Conservation (phyloP, 2,797 vertebrate genomes). For the Sylvilagus floridanus region DNA sequence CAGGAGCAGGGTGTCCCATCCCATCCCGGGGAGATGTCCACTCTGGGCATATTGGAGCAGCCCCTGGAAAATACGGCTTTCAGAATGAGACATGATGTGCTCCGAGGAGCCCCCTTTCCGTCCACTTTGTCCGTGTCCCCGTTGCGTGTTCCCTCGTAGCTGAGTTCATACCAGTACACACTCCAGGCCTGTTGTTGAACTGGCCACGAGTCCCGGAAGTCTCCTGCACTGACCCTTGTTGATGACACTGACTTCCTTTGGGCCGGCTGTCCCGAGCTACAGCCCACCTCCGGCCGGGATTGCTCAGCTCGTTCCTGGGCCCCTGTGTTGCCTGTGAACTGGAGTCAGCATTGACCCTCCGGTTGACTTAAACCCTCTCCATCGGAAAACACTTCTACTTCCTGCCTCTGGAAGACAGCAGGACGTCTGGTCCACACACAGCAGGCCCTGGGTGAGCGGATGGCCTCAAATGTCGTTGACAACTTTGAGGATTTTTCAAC, state of each 20-base stretch:
- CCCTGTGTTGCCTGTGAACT: background rate
- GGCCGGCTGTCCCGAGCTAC: fast-evolving
- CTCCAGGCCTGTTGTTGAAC: fast-evolving
- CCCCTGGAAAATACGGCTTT: background rate
- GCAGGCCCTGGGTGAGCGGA: background rate
- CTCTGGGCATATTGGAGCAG: fast-evolving
- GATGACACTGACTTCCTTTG: background rate
- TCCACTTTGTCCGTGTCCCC: no score
- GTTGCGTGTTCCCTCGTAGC: no score
- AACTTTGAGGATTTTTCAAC: background rate
- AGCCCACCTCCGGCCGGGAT: no score
- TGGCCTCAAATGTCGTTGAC: background rate
- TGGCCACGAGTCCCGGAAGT: fast-evolving
- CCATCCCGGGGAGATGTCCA: background rate
- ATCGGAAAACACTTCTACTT: no score
- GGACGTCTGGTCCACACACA: fast-evolving
- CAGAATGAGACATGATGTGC: no score
- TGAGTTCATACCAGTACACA: background rate
- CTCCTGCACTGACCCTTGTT: background rate
- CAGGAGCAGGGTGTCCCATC: background rate
- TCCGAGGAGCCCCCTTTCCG: no score
- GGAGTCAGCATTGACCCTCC: fast-evolving
- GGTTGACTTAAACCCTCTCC: fast-evolving
- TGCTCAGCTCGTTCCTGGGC: background rate
- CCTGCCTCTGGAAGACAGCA: fast-evolving